Evolutionary conservation across 2,888 invertebrate species (phyloP).

Genomic region (Meliscaeva auricollis): DNA sequence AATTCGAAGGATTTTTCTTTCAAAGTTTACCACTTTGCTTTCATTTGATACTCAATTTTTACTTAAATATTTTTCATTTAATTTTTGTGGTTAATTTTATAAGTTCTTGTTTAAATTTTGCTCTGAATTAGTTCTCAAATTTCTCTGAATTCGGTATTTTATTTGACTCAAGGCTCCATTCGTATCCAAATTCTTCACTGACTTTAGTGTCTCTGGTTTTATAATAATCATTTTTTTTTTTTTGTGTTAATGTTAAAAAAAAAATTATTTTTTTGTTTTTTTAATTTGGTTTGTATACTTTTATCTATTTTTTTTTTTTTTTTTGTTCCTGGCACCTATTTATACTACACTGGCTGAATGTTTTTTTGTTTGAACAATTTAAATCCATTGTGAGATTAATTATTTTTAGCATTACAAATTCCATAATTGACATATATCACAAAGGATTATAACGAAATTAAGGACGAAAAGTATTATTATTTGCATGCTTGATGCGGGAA

Average conservation of each 20-base stretch:
- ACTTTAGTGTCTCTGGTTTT: not conserved
- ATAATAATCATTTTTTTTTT: conserved; percentile 10
- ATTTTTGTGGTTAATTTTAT: no score
- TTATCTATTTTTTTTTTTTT: conserved; percentile 50
- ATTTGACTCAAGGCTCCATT: not conserved
- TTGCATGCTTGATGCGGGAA: conserved; percentile 47
- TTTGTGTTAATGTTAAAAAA: conserved; percentile 15
- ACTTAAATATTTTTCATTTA: no score
- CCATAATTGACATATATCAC: conserved; percentile 76
- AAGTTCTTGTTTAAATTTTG: no score
- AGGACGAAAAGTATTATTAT: conserved; percentile 54
- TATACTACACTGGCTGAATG: not conserved
- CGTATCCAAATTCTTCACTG: not conserved
- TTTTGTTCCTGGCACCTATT: conserved; percentile 1
- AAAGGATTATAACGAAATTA: conserved; percentile 76
- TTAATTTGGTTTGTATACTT: conserved; percentile 43
- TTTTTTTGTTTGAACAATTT: conserved; percentile 70
- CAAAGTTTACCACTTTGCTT: no score
- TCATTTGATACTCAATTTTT: no score
- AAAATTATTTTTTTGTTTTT: conserved; percentile 8
- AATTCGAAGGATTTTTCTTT: no score
- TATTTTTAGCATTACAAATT: conserved; percentile 76
- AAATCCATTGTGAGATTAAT: conserved; percentile 76
- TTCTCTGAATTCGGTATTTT: not conserved
- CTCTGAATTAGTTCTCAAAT: no score